Conservation (phyloP, 1,140 invertebrate species). For the Theocolax elegans region DNA sequence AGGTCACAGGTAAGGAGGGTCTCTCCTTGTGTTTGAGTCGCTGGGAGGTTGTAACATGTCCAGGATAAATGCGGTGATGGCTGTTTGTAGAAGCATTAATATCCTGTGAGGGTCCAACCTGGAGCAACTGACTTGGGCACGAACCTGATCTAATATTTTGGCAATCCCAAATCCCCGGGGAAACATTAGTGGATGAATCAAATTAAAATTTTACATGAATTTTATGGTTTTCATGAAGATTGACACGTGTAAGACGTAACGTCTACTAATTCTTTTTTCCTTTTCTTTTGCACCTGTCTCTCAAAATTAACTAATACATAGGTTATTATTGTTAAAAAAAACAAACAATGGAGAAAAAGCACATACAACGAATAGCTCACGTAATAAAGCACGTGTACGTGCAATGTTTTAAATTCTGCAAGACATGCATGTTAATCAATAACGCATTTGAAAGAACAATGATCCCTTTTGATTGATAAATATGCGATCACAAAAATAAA, state of each 20-base stretch:
- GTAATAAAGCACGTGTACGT: conserved; percentile 1
- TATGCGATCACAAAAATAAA: background rate
- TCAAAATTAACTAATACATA: no score
- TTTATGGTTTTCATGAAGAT: no score
- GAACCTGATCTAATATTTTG: conserved; percentile 82
- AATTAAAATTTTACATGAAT: no score
- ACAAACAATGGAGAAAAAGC: conserved; percentile 11
- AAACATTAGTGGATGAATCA: conserved; percentile 51
- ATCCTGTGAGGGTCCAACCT: conserved; percentile 65
- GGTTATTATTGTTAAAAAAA: background rate
- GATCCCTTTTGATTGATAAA: background rate
- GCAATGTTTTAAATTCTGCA: conserved; percentile 1
- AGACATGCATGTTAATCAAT: conserved; percentile 24
- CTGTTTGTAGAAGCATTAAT: conserved; percentile 59
- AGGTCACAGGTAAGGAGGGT: conserved; percentile 64
- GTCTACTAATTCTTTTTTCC: background rate
- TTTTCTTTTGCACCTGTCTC: background rate
- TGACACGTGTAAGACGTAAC: no score
- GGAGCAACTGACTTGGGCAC: conserved; percentile 87
- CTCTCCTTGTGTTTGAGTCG: conserved; percentile 71
- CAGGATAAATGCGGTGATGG: conserved; percentile 62
- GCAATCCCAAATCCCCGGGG: conserved; percentile 44
- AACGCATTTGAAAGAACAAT: background rate
- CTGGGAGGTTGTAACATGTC: conserved; percentile 63
- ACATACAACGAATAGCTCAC: conserved; percentile 12